These are phyloP conservation scores for Gisinianus flammeolus DNA, from an alignment of 2,888 invertebrate genomes.

Conservation along the genomic window DNA sequence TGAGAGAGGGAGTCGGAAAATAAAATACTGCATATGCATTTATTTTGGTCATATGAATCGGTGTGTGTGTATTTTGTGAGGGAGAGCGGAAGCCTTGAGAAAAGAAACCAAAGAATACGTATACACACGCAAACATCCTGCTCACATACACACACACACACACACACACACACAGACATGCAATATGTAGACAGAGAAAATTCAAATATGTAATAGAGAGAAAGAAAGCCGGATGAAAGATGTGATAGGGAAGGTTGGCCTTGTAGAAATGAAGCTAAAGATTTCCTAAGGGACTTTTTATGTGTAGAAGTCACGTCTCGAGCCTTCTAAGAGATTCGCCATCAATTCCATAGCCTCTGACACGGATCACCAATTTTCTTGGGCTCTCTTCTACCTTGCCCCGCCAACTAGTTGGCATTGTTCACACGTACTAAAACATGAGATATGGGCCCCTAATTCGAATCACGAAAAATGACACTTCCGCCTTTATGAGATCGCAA, in stretches of 20 bases:
- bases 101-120: too few relatives aligned
- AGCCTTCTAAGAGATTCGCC: conserved; percentile 55
- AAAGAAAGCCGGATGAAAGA: conserved; percentile 14
- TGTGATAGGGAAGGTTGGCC: conserved; percentile 13
- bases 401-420: conserved; percentile 53
- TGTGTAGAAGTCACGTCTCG: conserved; percentile 58
- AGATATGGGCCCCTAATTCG: conserved; percentile 59
- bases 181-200: conserved; percentile 2
- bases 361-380: conserved; percentile 58
- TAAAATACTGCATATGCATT: too few relatives aligned
- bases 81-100: too few relatives aligned
- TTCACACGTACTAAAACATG: conserved; percentile 59
- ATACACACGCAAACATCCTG: neutral
- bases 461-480: conserved; percentile 59
- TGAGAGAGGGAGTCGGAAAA: too few relatives aligned
- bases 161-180: neutral
- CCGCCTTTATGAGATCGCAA: conserved; percentile 42
- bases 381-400: conserved; percentile 35
- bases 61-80: too few relatives aligned
- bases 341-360: conserved; percentile 58
- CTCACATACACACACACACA: neutral
- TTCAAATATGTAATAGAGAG: conserved; percentile 1
- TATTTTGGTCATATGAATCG: too few relatives aligned
- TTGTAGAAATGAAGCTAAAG: conserved; percentile 42
- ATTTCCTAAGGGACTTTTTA: conserved; percentile 59